Conservation (phyloP, 2,113 vertebrate genomes). For the Corythaixoides concolor region DNA sequence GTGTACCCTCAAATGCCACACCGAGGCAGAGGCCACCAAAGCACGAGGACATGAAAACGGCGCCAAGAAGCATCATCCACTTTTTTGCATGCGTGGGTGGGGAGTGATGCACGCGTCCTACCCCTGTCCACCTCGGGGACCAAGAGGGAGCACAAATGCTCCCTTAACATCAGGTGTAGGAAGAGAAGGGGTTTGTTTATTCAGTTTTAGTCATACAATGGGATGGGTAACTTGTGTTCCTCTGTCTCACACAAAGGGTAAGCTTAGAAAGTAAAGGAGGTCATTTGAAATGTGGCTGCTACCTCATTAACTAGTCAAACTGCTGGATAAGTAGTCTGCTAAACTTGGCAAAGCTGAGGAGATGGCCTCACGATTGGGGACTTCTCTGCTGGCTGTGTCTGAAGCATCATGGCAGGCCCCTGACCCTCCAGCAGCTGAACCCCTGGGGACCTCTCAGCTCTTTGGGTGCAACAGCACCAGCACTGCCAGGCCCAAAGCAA, state of each 20-base stretch:
- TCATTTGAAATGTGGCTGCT: neutral
- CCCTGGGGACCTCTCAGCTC: neutral
- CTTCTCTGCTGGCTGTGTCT: accelerated
- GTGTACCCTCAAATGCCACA: neutral
- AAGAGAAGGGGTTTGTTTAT: neutral
- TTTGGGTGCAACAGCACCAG: neutral
- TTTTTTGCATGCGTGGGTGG: accelerated
- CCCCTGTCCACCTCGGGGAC: accelerated
- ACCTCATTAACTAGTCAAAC: neutral
- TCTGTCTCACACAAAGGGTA: accelerated
- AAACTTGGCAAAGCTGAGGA: neutral
- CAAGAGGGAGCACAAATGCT: accelerated
- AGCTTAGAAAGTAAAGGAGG: neutral
- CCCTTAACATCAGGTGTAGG: accelerated
- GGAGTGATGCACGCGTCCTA: accelerated
- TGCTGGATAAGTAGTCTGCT: accelerated
- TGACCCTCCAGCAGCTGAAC: neutral
- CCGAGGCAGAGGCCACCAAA: accelerated
- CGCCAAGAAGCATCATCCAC: accelerated
- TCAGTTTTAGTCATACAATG: neutral
- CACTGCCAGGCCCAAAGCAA: neutral
- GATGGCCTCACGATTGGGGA: accelerated
- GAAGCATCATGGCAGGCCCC: accelerated
- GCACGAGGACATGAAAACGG: accelerated
- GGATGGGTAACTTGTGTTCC: neutral